Evolutionary conservation across 2,113 vertebrate genomes (phyloP).

Genomic region (Labeo rohita): DNA sequence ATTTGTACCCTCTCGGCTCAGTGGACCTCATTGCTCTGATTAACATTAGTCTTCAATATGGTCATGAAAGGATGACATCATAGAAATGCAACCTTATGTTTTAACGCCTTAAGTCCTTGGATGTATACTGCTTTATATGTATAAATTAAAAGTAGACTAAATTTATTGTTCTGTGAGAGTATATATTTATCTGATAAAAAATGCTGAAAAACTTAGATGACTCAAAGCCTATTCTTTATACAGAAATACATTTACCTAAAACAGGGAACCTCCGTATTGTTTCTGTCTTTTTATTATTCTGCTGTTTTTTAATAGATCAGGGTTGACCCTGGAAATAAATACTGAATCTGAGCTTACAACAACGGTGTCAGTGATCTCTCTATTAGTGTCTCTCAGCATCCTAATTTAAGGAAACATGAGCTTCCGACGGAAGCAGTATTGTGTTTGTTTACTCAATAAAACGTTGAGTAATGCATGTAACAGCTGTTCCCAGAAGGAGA

Average conservation of each 20-base stretch:
- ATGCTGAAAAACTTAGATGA: constrained; percentile 53
- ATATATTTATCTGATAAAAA: constrained; percentile 54
- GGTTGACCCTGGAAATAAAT: constrained; percentile 51
- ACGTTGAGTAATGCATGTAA: too few species aligned
- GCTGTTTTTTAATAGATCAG: constrained; percentile 41
- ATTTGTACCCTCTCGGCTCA: constrained; percentile 61
- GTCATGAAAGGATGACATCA: constrained; percentile 63
- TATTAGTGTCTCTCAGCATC: background rate
- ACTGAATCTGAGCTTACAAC: constrained; percentile 24
- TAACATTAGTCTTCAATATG: constrained; percentile 57
- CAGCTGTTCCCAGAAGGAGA: too few species aligned
- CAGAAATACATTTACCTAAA: constrained; percentile 55
- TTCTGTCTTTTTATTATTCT: constrained; percentile 47
- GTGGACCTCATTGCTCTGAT: constrained; percentile 60
- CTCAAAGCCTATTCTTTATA: constrained; percentile 59
- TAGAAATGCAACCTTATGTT: constrained; percentile 73
- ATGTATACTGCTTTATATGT: constrained; percentile 72
- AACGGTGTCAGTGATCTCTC: constrained; percentile 10
- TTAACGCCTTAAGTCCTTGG: constrained; percentile 66
- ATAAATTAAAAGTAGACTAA: constrained; percentile 71
- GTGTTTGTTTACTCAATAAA: background rate
- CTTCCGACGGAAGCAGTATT: background rate
- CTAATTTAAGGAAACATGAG: background rate
- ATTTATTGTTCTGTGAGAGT: constrained; percentile 61
- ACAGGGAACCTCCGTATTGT: constrained; percentile 33